Conservation (phyloP, 2,113 vertebrate species). For the Albula glossodonta region DNA sequence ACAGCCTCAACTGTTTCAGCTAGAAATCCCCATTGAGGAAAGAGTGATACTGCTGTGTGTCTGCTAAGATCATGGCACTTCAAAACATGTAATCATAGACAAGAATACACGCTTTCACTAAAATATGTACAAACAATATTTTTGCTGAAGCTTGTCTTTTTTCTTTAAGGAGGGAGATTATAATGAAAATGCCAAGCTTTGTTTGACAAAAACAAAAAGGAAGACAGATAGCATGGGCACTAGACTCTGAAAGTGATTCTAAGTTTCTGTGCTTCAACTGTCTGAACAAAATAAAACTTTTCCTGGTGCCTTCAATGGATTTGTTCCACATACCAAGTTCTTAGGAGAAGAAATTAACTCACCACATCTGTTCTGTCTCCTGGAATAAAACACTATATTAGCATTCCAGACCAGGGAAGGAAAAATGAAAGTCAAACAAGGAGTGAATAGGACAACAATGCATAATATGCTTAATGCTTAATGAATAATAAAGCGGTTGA, state of each 20-base stretch:
- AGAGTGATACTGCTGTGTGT: conserved; percentile 22
- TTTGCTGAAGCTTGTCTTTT: too few relatives aligned
- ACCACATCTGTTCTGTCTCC: too few relatives aligned
- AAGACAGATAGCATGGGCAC: not conserved
- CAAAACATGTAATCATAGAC: conserved; percentile 23
- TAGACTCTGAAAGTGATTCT: too few relatives aligned
- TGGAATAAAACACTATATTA: too few relatives aligned
- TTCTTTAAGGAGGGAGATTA: not conserved
- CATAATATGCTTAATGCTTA: too few relatives aligned
- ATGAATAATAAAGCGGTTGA: too few relatives aligned
- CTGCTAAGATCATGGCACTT: conserved; percentile 11
- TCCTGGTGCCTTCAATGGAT: not conserved
- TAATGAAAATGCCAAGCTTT: not conserved
- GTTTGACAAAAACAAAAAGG: not conserved
- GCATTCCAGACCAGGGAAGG: too few relatives aligned
- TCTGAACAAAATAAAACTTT: not conserved
- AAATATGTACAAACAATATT: too few relatives aligned
- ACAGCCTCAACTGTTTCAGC: not conserved
- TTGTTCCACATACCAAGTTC: too few relatives aligned
- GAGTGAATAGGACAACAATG: too few relatives aligned
- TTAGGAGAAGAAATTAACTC: too few relatives aligned
- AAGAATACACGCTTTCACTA: not conserved
- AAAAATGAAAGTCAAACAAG: too few relatives aligned
- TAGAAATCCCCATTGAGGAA: not conserved
- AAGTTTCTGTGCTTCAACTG: not conserved